A percentile compares a stretch with the other conserved stretches of the same genome.
Conservation (phyloP, 2,888 invertebrate genomes). For the Scaptomyza reducta region DNA sequence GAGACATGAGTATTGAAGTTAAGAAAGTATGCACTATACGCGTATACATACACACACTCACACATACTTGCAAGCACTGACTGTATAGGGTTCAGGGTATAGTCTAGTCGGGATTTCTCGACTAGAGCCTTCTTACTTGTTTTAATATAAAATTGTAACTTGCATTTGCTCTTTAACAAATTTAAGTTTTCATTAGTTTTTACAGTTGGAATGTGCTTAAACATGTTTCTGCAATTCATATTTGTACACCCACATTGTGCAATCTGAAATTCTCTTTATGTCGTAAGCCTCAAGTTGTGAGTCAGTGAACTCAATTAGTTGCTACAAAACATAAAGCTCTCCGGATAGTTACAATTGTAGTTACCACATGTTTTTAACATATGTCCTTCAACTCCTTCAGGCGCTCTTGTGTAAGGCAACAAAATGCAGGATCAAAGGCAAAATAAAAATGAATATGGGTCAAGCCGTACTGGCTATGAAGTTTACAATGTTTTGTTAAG, state of each 20-base stretch:
- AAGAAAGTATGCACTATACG: no score
- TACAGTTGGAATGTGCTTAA: no score
- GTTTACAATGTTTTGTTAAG: background rate
- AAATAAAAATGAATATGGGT: background rate
- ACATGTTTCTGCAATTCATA: no score
- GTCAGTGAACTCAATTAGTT: background rate
- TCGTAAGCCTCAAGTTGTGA: background rate
- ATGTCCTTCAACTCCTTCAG: slow-evolving; percentile 9
- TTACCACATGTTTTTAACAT: slow-evolving; percentile 8
- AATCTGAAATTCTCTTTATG: background rate
- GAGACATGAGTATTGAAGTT: no score
- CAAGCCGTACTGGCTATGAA: background rate
- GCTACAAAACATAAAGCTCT: background rate
- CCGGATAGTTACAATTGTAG: background rate
- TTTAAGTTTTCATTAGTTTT: background rate
- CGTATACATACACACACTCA: no score
- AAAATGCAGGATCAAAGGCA: background rate
- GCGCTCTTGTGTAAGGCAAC: background rate
- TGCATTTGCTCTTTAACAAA: background rate
- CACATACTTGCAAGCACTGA: no score
- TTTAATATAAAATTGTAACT: no score
- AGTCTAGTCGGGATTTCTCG: no score
- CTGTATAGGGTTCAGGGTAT: no score
- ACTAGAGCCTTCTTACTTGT: no score
- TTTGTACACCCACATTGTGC: background rate